Evolutionary conservation across 2,888 invertebrate genomes (phyloP).

Genomic region (Meandrusa payeni): DNA sequence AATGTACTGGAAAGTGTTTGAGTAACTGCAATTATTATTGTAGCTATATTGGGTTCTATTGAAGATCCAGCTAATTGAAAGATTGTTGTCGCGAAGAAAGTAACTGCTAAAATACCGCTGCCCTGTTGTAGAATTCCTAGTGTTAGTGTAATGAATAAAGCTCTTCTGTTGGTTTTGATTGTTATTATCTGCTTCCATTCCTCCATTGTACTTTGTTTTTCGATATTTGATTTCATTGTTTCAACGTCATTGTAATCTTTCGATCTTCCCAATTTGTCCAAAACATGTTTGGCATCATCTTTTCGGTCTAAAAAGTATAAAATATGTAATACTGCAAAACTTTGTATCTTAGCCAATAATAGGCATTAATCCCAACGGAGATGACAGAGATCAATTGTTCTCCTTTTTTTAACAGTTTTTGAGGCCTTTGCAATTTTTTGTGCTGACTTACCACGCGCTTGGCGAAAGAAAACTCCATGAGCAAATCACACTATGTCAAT

Average conservation of each 20-base stretch:
- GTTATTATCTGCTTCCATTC: conserved; percentile 43
- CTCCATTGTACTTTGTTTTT: not conserved
- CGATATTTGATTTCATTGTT: not conserved
- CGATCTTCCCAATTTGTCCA: not conserved
- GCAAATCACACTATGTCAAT: too few species aligned
- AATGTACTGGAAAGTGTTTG: conserved; percentile 41
- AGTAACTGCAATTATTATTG: conserved; percentile 46
- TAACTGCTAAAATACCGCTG: conserved; percentile 7
- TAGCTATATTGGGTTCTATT: conserved; percentile 35
- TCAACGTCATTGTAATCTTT: not conserved
- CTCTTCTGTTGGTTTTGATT: conserved; percentile 42
- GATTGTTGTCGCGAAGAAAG: conserved; percentile 3
- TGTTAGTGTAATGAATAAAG: conserved; percentile 28
- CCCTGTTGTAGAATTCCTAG: conserved; percentile 4
- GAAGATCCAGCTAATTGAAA: conserved; percentile 10
- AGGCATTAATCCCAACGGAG: too few species aligned
- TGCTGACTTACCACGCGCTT: too few species aligned
- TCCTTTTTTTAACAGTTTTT: too few species aligned
- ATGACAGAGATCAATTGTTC: too few species aligned
- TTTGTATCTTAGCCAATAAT: too few species aligned
- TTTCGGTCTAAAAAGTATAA: not conserved
- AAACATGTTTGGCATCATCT: not conserved
- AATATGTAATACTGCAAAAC: too few species aligned
- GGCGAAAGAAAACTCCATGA: too few species aligned
- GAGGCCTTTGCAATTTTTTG: too few species aligned